Conservation (phyloP, 2,888 invertebrate species). For the Trissolcus japonicus region DNA sequence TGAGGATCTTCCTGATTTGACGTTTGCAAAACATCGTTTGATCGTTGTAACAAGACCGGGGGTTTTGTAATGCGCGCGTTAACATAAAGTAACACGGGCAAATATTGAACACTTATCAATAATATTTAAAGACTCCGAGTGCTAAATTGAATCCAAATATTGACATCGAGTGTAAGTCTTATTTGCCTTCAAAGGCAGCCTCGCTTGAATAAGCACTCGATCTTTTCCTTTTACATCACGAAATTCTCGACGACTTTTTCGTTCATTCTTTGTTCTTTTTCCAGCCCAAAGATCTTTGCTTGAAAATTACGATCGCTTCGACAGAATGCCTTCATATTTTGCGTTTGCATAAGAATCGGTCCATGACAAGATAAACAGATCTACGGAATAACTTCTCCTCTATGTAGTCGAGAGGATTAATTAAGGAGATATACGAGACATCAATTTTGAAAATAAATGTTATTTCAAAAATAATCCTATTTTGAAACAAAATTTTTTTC, state of each 20-base stretch:
- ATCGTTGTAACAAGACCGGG: too few species aligned
- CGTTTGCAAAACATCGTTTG: background rate
- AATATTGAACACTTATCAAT: slow-evolving; percentile 33
- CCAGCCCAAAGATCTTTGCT: slow-evolving; percentile 27
- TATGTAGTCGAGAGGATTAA: background rate
- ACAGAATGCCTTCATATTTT: slow-evolving; percentile 45
- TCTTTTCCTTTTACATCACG: slow-evolving; percentile 30
- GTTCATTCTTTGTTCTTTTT: slow-evolving; percentile 11
- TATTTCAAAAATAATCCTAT: too few species aligned
- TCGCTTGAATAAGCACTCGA: slow-evolving; percentile 29
- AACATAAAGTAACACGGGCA: slow-evolving; percentile 18
- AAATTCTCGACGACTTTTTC: slow-evolving; percentile 18
- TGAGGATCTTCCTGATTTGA: background rate
- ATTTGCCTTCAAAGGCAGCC: slow-evolving; percentile 27
- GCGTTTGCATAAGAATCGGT: slow-evolving; percentile 42
- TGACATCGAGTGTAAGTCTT: slow-evolving; percentile 37
- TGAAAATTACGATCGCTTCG: slow-evolving; percentile 40
- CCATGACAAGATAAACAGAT: slow-evolving; percentile 21
- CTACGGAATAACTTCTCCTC: background rate
- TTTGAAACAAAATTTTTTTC: too few species aligned
- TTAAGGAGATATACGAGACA: background rate
- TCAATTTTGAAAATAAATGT: background rate
- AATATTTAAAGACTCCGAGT: slow-evolving; percentile 31
- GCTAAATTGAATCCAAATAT: slow-evolving; percentile 52
- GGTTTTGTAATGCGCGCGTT: slow-evolving; percentile 6